Percentiles rank a stretch among this genome's conserved stretches.
phyloP scores from a whole-genome alignment of 2,797 vertebrate genomes.

The Danio choprae region DNA sequence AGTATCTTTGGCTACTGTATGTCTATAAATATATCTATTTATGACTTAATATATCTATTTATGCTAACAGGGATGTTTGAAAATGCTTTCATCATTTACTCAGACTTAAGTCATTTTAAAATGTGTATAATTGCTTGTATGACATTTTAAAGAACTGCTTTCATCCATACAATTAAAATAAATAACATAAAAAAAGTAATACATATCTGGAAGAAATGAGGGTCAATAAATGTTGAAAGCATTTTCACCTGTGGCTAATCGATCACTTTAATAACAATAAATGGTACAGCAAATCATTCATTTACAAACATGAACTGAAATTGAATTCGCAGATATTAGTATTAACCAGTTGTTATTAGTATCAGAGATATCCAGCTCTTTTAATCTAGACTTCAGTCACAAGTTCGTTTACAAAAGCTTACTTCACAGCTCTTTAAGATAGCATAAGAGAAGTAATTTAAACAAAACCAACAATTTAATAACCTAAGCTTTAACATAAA shows the following conservation, averaged over 20 bases:
- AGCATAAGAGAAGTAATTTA: not conserved
- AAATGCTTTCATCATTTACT: not conserved
- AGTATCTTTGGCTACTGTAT: not conserved
- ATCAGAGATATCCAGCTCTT: slow-evolving; percentile 9
- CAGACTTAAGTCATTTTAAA: not conserved
- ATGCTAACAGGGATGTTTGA: too few relatives aligned
- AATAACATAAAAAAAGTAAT: too few relatives aligned
- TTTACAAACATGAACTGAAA: slow-evolving; percentile 2
- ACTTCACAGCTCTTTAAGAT: slow-evolving; percentile 15
- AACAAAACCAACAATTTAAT: not conserved
- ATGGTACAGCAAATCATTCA: not conserved
- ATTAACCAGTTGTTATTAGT: not conserved
- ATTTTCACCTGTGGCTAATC: not conserved
- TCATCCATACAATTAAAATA: not conserved
- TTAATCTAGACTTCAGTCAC: slow-evolving; percentile 16
- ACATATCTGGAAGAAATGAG: not conserved
- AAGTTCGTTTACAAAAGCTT: slow-evolving; percentile 25
- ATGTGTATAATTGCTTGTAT: too few relatives aligned
- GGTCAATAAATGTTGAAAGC: not conserved
- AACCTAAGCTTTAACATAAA: slow-evolving; percentile 22
- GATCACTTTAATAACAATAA: not conserved
- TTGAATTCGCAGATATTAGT: slow-evolving; percentile 17
- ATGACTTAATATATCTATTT: not conserved
- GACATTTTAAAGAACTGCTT: not conserved
- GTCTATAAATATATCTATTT: not conserved